Conservation (phyloP, 2,888 invertebrate species). For the Volucella bombylans region DNA sequence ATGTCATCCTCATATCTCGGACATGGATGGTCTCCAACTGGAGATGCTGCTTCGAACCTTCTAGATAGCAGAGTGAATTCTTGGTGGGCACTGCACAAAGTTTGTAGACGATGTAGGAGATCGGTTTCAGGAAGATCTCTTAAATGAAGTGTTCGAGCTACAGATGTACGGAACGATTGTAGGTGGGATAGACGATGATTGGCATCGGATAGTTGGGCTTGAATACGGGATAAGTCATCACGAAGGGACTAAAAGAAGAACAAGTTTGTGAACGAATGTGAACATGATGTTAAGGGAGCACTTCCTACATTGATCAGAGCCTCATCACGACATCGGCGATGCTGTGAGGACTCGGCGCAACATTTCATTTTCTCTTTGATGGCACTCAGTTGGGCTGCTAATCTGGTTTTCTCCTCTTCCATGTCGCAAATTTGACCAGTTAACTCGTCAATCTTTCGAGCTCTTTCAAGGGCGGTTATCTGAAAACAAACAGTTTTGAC, state of each 20-base stretch:
- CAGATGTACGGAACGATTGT: constrained; percentile 89
- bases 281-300: neutral
- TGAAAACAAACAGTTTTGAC: constrained; percentile 78
- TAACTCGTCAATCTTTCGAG: constrained; percentile 91
- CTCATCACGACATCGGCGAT: constrained; percentile 81
- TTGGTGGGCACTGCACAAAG: constrained; percentile 92
- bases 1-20: constrained; percentile 80
- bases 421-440: constrained; percentile 91
- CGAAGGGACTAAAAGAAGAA: constrained; percentile 84
- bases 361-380: constrained; percentile 80
- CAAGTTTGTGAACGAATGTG: constrained; percentile 80
- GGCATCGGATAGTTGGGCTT: constrained; percentile 89
- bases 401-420: constrained; percentile 88
- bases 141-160: constrained; percentile 89
- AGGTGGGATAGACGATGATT: constrained; percentile 90
- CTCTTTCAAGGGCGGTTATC: constrained; percentile 92
- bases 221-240: constrained; percentile 89
- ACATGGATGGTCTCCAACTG: constrained; percentile 81
- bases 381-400: constrained; percentile 79
- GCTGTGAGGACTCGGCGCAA: constrained; percentile 80
- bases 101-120: constrained; percentile 90
- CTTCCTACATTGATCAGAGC: constrained; percentile 80
- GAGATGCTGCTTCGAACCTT: constrained; percentile 85
- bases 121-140: constrained; percentile 89
- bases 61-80: constrained; percentile 93